Percentiles rank a stretch among this genome's conserved stretches.
These are phyloP conservation scores for Turritopsis dohrnii DNA, from an alignment of 30 jellyfish, hydroid and myxozoan species.

Conservation along the genomic window DNA sequence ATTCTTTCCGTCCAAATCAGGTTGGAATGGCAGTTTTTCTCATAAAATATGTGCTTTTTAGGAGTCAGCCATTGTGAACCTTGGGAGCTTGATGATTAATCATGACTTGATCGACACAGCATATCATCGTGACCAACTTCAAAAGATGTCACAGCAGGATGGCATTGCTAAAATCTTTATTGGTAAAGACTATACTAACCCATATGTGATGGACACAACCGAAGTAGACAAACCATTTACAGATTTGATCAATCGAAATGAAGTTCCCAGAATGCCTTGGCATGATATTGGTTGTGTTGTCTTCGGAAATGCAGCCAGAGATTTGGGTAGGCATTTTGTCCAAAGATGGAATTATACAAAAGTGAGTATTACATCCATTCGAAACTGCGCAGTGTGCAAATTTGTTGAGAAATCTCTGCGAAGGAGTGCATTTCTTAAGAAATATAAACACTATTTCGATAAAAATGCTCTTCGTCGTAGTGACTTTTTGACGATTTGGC, in stretches of 20 bases:
- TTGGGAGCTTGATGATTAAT: conserved; percentile 44
- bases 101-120: conserved; percentile 40
- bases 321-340: conserved; percentile 84
- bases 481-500: too few species aligned
- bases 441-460: too few species aligned
- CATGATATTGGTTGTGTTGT: conserved; percentile 84
- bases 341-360: conserved; percentile 89
- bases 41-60: conserved; percentile 3
- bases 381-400: too few species aligned
- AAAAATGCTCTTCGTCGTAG: too few species aligned
- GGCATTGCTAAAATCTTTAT: conserved; percentile 42
- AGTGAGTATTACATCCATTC: conserved; percentile 26
- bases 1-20: not conserved
- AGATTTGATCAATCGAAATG: conserved; percentile 63
- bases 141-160: conserved; percentile 2
- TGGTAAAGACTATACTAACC: conserved; percentile 87
- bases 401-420: too few species aligned
- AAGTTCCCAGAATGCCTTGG: conserved; percentile 94
- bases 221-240: conserved; percentile 78
- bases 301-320: conserved; percentile 81
- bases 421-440: too few species aligned
- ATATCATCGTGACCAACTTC: conserved; percentile 36
- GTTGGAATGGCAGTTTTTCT: not conserved
- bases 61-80: conserved; percentile 54
- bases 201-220: conserved; percentile 54